Evolutionary conservation across 2,797 vertebrate species (phyloP), one percentile per base, ranked within the genome.

Genomic region (Potorous gilbertii): DNA sequence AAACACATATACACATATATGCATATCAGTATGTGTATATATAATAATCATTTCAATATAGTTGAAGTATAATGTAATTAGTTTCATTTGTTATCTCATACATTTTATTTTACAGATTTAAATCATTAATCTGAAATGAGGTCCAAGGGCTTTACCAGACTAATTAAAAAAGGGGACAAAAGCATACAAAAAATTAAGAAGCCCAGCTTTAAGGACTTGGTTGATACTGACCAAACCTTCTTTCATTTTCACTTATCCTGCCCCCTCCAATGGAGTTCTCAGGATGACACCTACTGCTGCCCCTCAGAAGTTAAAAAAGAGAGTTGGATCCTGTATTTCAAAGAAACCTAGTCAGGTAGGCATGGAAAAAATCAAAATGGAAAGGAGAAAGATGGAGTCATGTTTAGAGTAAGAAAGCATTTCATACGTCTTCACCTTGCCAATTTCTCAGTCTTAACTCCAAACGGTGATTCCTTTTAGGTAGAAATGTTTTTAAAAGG

Each of bases 301-400:
- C 62, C 40, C 95, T 96, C 93, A 95, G 91, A 93, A 50, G 56
- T 94, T 93, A 81, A 54, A 93, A 94, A 94, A 50, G 8, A 50
- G 90, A 92, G 94, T 16, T 54, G 16, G 50, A 87, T 93, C 31
- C 46, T 81, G 40, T 16, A 91, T 93, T 91, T 74, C 54, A 96
- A n/a, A 97, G 40, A 96, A 52, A 96, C 92, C 94, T 91, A 90
- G 8, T 81, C 40, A 90, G 92, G 92, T 94, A 92, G 14, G 3
- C n/a, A 56, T 46, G 92, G 91, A 87, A 59, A 97, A 96, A 46
- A 55, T 54, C 96, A 95, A 95, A 90, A 92, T 28, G 90, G 92
- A 96, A 90, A 54, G 40, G 4, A 11, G 21, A 57, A 93, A 94
- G 90, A 40, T 12, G 66, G 93, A 50, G 62, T 91, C 93, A 95